A percentile compares a stretch with the other conserved stretches of the same genome.
Evolutionary conservation across 2,888 invertebrate genomes (phyloP).

Genomic region (Eutolmus rufibarbis): DNA sequence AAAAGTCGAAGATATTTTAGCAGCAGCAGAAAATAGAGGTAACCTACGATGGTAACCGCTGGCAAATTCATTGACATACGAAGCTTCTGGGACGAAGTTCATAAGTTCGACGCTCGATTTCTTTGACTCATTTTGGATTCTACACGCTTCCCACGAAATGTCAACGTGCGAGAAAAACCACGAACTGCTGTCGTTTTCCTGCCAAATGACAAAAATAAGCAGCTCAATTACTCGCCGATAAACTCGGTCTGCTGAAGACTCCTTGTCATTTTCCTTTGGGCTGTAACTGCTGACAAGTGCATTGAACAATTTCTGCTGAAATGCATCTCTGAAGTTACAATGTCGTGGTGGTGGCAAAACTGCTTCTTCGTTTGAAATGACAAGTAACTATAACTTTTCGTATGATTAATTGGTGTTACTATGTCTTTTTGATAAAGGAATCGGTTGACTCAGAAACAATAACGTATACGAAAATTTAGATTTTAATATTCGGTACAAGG

Average conservation of each 20-base stretch:
- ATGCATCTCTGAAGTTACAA: not conserved
- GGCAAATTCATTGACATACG: slow-evolving; percentile 9
- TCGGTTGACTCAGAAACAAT: too few relatives aligned
- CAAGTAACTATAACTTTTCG: too few relatives aligned
- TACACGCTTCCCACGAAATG: not conserved
- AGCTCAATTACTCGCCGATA: slow-evolving; percentile 7
- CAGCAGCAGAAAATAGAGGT: not conserved
- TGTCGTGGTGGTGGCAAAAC: too few relatives aligned
- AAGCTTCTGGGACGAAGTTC: not conserved
- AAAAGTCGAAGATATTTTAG: not conserved
- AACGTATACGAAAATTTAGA: too few relatives aligned
- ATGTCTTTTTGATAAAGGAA: too few relatives aligned
- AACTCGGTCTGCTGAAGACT: not conserved
- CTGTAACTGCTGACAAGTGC: not conserved
- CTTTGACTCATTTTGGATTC: slow-evolving; percentile 22
- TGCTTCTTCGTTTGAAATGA: too few relatives aligned
- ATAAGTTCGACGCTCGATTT: slow-evolving; percentile 14
- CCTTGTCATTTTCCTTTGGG: not conserved
- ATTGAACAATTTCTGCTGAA: not conserved
- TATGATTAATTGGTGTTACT: too few relatives aligned
- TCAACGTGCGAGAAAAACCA: slow-evolving; percentile 10
- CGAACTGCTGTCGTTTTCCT: slow-evolving; percentile 9
- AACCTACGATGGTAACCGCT: not conserved
- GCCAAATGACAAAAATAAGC: slow-evolving; percentile 23
- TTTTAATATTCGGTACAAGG: too few relatives aligned